Evolutionary conservation across 1,140 invertebrate species (phyloP), one percentile per base, ranked within the genome.

Genomic region (Anadara kagoshimensis): DNA sequence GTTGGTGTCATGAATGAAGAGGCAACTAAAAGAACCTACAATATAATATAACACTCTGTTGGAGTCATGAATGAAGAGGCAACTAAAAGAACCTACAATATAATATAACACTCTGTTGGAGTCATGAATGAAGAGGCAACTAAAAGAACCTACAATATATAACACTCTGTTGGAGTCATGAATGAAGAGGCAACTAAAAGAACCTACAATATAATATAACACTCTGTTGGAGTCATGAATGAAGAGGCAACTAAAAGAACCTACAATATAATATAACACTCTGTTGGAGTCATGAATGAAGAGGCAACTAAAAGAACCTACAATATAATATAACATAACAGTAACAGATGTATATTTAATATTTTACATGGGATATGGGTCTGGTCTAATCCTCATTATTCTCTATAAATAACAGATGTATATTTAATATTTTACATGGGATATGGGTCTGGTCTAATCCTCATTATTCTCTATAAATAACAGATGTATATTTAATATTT

Each of bases 151-250:
- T 49, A 49, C 47, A 18, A 18, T 5, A 11, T 49, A 14, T 49
- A 18, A 18, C 5, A 18, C 5, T 97, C 95, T n/a, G 90, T 79
- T 1, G 95, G 93, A 18, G 91, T 92, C 93, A 96, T 94, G 81
- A 97, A 94, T 1, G 95, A 93, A 66, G 94, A 93, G 68, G 93
- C 92, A 0, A 93, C 91, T n/a, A 97, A 88, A n/a, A 97, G 82
- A 65, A 94, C 92, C 92, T n/a, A n/a, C n/a, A n/a, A n/a, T n/a
- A n/a, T n/a, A n/a, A n/a, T n/a, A n/a, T n/a, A n/a, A n/a, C n/a
- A n/a, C n/a, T 97, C 95, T n/a, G 90, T 79, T 1, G 95, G 93
- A 18, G 91, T 92, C 93, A 96, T 94, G 81, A 97, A 94, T 1
- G 95, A 93, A 66, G 94, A 93, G 68, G 93, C 92, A 0, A 93